phyloP scores from a whole-genome alignment of 2,888 invertebrate species.

The Tetheella fluctuosa region DNA sequence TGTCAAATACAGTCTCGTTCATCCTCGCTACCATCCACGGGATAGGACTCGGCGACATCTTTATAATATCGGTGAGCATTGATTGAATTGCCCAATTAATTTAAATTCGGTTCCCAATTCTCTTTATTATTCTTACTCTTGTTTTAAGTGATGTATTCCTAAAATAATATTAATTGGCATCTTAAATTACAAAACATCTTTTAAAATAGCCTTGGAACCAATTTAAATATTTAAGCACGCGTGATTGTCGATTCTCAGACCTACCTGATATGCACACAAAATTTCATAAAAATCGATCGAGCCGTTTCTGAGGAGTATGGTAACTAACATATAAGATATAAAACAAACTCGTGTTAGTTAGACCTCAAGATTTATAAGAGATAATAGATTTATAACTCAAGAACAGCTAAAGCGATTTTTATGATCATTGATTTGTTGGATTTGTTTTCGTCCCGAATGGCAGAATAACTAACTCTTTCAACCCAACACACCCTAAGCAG shows the following conservation, averaged over 20 bases:
- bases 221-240: not conserved
- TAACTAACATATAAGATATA: too few species aligned
- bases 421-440: too few species aligned
- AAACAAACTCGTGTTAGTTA: too few species aligned
- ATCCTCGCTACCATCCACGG: constrained; percentile 57
- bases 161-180: not conserved
- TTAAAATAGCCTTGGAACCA: not conserved
- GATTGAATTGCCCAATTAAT: not conserved
- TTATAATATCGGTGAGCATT: constrained; percentile 65
- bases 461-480: too few species aligned
- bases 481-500: too few species aligned
- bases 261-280: too few species aligned
- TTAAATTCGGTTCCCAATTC: not conserved
- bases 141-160: not conserved
- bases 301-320: too few species aligned
- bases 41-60: constrained; percentile 52
- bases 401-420: too few species aligned
- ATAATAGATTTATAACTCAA: too few species aligned
- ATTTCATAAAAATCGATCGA: too few species aligned
- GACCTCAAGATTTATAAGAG: too few species aligned
- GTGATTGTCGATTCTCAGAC: not conserved
- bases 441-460: too few species aligned
- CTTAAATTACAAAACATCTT: not conserved
- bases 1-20: constrained; percentile 65
- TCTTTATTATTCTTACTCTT: not conserved